Evolutionary conservation across 2,888 invertebrate species (phyloP).

Genomic region (Lordiphosa andalusiaca): DNA sequence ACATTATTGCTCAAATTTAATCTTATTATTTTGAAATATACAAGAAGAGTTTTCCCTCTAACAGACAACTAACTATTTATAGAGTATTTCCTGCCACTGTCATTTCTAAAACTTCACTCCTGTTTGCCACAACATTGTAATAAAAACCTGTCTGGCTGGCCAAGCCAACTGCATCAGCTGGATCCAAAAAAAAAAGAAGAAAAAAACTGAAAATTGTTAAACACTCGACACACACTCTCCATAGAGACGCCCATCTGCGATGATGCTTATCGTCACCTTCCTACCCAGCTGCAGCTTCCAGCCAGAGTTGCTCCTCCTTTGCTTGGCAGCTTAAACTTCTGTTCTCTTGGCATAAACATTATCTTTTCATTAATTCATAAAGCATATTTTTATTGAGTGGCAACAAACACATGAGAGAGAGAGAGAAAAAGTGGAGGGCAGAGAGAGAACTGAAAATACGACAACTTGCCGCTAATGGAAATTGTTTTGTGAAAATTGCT

Average conservation of each 20-base stretch:
- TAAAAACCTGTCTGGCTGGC: slow-evolving; percentile 43
- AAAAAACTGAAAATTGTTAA: slow-evolving; percentile 11
- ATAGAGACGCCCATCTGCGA: slow-evolving; percentile 1
- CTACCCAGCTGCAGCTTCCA: slow-evolving; percentile 24
- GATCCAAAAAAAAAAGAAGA: too few species aligned
- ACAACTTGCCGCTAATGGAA: slow-evolving; percentile 58
- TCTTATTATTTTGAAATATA: too few species aligned
- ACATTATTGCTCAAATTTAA: too few species aligned
- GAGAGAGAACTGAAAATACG: slow-evolving; percentile 4
- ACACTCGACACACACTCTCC: slow-evolving; percentile 33
- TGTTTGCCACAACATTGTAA: slow-evolving; percentile 13
- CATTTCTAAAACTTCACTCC: neutral
- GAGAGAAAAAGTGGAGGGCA: slow-evolving; percentile 25
- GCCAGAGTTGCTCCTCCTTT: neutral
- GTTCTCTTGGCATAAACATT: slow-evolving; percentile 60
- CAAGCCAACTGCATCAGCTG: slow-evolving; percentile 39
- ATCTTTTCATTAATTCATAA: slow-evolving; percentile 75
- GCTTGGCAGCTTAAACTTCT: slow-evolving; percentile 8
- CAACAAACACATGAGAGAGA: slow-evolving; percentile 61
- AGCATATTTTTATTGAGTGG: slow-evolving; percentile 72
- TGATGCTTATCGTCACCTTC: slow-evolving; percentile 50
- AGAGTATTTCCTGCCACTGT: neutral
- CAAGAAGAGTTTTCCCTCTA: too few species aligned
- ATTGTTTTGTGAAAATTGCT: slow-evolving; percentile 65
- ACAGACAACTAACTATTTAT: too few species aligned